Percentiles rank a stretch among this genome's conserved stretches.
Evolutionary conservation across 1,140 invertebrate species (phyloP).

Genomic region (Yoshiicerus persimilis): DNA sequence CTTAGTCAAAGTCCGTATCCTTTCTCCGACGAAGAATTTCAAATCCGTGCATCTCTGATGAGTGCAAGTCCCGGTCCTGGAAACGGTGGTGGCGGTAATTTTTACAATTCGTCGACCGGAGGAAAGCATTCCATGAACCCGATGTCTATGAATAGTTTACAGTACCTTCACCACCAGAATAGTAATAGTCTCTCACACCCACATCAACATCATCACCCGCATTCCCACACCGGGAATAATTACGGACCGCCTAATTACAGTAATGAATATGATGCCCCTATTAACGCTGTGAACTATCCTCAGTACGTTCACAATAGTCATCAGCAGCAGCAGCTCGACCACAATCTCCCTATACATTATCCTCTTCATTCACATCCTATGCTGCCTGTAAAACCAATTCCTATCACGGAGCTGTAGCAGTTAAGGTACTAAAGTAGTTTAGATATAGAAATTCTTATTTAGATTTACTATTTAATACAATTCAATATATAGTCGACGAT

Average conservation of each 20-base stretch:
- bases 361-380: constrained; percentile 32
- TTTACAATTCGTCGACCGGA: background rate
- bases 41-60: constrained; percentile 41
- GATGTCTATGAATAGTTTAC: background rate
- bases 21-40: constrained; percentile 46
- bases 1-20: constrained; percentile 41
- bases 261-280: constrained; percentile 45
- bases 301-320: constrained; percentile 27
- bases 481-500: background rate
- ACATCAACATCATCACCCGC: constrained; percentile 4
- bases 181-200: constrained; percentile 5
- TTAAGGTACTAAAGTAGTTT: constrained; percentile 13
- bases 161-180: constrained; percentile 24
- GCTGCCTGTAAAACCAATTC: constrained; percentile 67
- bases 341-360: constrained; percentile 38
- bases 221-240: constrained; percentile 6
- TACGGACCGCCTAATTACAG: constrained; percentile 37
- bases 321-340: background rate
- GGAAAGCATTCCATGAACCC: background rate
- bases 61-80: constrained; percentile 34
- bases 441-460: background rate
- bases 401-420: constrained; percentile 86
- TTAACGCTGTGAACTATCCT: constrained; percentile 39
- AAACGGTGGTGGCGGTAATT: background rate
- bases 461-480: background rate